Evolutionary conservation across 2,113 vertebrate species (phyloP).

Genomic region (Neotoma lepida): DNA sequence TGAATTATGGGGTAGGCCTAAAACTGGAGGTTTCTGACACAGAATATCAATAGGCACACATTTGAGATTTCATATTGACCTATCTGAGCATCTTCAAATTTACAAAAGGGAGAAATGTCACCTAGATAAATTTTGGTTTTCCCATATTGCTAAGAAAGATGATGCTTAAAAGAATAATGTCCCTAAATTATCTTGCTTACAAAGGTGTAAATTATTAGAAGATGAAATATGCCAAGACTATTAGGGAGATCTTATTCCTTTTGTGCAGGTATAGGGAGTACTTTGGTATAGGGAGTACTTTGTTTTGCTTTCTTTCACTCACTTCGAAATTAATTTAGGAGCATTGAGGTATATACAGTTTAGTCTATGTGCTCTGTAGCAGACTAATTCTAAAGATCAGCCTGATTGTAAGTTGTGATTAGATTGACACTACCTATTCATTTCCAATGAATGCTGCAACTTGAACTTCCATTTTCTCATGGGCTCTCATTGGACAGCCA

Average conservation of each 20-base stretch:
- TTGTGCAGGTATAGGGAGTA: background rate
- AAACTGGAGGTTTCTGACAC: background rate
- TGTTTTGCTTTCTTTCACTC: conserved; percentile 39
- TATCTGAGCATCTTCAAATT: conserved; percentile 63
- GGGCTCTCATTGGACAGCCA: background rate
- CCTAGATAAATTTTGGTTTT: conserved; percentile 60
- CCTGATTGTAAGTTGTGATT: conserved; percentile 19
- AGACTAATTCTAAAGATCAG: conserved; percentile 39
- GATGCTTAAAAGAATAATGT: conserved; percentile 10
- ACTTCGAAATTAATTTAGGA: conserved; percentile 47
- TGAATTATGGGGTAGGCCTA: background rate
- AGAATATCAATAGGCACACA: conserved; percentile 29
- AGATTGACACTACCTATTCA: conserved; percentile 37
- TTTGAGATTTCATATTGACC: conserved; percentile 67
- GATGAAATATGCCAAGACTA: conserved; percentile 46
- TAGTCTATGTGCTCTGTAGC: conserved; percentile 4
- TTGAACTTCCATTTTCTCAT: conserved; percentile 25
- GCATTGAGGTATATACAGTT: background rate
- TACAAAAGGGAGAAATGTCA: conserved; percentile 37
- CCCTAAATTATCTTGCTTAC: conserved; percentile 21
- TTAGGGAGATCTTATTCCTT: background rate
- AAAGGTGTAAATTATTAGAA: conserved; percentile 59
- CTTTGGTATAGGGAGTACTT: background rate
- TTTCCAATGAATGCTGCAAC: conserved; percentile 31
- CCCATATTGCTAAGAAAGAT: conserved; percentile 7